These are phyloP conservation scores for Cistogaster globosa DNA, from an alignment of 2,888 invertebrate species.

Conservation along the genomic window DNA sequence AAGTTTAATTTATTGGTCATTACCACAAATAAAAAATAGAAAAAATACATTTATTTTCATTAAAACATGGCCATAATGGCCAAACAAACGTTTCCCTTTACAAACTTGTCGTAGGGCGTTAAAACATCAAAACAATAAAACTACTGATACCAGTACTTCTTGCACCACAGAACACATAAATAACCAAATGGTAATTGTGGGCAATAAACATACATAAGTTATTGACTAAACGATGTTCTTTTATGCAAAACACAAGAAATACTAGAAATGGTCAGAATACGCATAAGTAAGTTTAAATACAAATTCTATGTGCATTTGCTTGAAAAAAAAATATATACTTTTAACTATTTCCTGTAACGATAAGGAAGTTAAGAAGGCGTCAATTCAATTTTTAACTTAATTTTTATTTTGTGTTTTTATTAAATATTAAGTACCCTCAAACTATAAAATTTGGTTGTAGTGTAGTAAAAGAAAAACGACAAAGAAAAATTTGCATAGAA, in stretches of 20 bases:
- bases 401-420: background rate
- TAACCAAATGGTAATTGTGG: conserved; percentile 28
- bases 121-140: background rate
- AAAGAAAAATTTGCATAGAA: conserved; percentile 44
- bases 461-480: background rate
- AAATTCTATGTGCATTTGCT: too few relatives aligned
- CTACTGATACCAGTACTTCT: background rate
- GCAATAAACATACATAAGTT: conserved; percentile 21
- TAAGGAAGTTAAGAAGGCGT: conserved; percentile 5
- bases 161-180: background rate
- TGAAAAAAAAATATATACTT: background rate
- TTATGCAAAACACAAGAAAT: too few relatives aligned
- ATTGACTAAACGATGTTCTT: background rate
- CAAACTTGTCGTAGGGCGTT: too few relatives aligned
- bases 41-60: too few relatives aligned
- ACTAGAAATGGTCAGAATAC: too few relatives aligned
- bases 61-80: too few relatives aligned
- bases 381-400: background rate
- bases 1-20: too few relatives aligned
- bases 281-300: too few relatives aligned
- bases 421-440: too few relatives aligned
- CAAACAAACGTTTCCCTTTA: too few relatives aligned
- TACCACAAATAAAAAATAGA: too few relatives aligned
- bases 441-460: too few relatives aligned
- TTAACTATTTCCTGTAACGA: conserved; percentile 3